Evolutionary conservation across 2,797 vertebrate species (phyloP).

Genomic region (Pseudopleuronectes americanus): DNA sequence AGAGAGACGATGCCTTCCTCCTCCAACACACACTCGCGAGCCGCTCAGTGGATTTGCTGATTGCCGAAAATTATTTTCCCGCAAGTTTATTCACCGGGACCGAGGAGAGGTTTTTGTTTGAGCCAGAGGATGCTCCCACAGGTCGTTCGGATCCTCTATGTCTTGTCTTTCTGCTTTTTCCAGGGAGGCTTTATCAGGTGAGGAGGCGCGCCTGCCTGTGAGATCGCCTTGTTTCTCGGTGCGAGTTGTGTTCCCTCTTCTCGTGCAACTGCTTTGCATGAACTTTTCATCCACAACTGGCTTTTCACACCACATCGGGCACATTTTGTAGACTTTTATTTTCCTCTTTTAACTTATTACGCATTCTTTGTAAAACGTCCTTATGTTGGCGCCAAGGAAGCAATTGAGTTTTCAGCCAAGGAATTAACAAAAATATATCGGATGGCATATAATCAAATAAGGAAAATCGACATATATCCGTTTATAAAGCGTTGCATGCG

Average conservation of each 20-base stretch:
- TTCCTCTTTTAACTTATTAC: conserved; percentile 21
- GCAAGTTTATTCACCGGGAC: conserved; percentile 72
- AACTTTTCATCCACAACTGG: conserved; percentile 52
- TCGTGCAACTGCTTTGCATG: conserved; percentile 5
- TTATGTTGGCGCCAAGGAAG: neutral
- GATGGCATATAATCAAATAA: neutral
- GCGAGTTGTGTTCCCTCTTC: conserved; percentile 15
- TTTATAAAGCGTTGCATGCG: no score
- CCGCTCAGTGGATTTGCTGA: conserved; percentile 82
- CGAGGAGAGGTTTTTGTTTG: conserved; percentile 71
- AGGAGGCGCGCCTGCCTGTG: conserved; percentile 60
- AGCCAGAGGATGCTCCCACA: conserved; percentile 85
- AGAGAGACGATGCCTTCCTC: conserved; percentile 79
- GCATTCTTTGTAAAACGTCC: neutral
- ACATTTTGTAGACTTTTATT: conserved; percentile 9
- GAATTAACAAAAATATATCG: no score
- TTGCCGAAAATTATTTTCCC: conserved; percentile 52
- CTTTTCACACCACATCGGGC: neutral
- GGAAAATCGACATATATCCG: neutral
- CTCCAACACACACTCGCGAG: conserved; percentile 64
- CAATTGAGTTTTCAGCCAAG: neutral
- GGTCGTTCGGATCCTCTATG: conserved; percentile 83
- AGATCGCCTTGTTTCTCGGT: neutral
- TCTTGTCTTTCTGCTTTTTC: conserved; percentile 85
- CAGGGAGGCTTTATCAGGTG: conserved; percentile 87